Evolutionary conservation across 2,113 vertebrate species (phyloP), one percentile per base, ranked within the genome.

Genomic region (Cavia porcellus): DNA sequence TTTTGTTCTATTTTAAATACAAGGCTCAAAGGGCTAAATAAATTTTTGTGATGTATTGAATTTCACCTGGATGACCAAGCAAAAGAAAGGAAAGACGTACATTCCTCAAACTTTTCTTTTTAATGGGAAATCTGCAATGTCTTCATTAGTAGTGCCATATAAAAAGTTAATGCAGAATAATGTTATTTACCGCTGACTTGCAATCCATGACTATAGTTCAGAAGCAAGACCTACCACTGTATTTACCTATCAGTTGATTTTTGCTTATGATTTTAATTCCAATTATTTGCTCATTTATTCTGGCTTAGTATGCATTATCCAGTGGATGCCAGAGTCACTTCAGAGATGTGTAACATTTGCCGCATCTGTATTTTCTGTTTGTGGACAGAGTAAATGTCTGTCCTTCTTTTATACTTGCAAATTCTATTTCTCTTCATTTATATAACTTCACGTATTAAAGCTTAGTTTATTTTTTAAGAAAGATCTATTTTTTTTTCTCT

Each of bases 1-100:
- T 20, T 50, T 83, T 59, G 20, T 92, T 30, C 38, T 83, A 15
- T 32, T 93, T 91, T 91, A 84, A 88, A 72, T 74, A 22, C 91
- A 62, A 93, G 94, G 30, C 72, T n/a, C 61, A 79, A 13, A 7
- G 30, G 25, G 77, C 77, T 42, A 94, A 17, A 62, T 57, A 89
- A 64, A 72, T 12, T 72, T 68, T 72, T 95, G 14, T 2, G 42
- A 9, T 89, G 42, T 15, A 13, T 42, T 86, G 9, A 80, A 47
- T 77, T 85, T 96, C 38, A 74, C 2, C 45, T 86, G 59, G 15
- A 38, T 82, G 50, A 74, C 15, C 45, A 38, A 79, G 45, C 55
- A 85, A n/a, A 77, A 85, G 55, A 88, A 80, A 7, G 5, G 7
- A 45, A 0, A 86, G 4, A 28, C 38, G 28, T 45, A 3, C 0